Percentiles rank a stretch among this genome's conserved stretches.
phyloP scores from a whole-genome alignment of 2,797 vertebrate genomes.

The Ataeniobius toweri region DNA sequence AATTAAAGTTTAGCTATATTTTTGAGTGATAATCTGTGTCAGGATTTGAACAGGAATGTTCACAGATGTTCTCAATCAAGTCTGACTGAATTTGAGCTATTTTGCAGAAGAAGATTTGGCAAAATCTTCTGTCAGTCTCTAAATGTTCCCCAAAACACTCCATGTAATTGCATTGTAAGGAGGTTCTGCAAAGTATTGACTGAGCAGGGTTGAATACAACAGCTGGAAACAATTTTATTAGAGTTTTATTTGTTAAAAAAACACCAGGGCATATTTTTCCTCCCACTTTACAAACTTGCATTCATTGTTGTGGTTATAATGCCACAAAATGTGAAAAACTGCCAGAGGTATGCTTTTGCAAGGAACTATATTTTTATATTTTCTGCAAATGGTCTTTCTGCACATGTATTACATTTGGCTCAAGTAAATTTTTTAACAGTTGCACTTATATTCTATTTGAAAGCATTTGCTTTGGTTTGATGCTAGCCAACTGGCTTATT shows the following conservation, averaged over 20 bases:
- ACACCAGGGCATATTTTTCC: neutral
- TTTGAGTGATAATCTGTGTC: neutral
- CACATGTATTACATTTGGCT: too few relatives aligned
- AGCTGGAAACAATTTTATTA: too few relatives aligned
- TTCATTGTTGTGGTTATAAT: neutral
- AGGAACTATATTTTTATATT: neutral
- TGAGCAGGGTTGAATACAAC: too few relatives aligned
- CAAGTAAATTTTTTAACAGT: too few relatives aligned
- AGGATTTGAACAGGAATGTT: neutral
- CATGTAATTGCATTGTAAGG: neutral
- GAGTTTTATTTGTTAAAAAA: too few relatives aligned
- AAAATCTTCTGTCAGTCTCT: neutral
- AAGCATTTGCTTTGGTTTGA: too few relatives aligned
- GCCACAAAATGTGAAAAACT: neutral
- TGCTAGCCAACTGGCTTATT: slow-evolving; percentile 13
- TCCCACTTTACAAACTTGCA: neutral
- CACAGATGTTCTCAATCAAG: neutral
- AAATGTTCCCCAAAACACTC: neutral
- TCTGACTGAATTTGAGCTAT: neutral
- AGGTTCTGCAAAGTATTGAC: too few relatives aligned
- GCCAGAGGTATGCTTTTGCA: neutral
- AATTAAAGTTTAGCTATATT: neutral
- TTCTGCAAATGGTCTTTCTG: neutral
- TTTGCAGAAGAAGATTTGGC: neutral
- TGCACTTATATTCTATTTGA: too few relatives aligned